phyloP scores from a whole-genome alignment of 1,140 invertebrate species.

The Sarcophaga peregrina region DNA sequence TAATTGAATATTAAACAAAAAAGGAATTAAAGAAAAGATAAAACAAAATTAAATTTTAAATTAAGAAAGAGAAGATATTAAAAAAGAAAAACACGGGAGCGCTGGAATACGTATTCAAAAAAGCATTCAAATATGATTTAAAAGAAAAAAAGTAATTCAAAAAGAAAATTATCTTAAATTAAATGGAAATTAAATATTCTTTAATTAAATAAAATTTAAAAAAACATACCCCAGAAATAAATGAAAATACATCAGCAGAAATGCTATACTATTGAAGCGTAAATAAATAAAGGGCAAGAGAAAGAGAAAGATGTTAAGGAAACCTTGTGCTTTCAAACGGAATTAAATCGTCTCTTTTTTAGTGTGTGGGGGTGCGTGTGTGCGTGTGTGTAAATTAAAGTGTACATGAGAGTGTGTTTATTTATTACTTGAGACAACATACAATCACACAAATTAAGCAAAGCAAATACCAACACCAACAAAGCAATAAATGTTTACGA shows the following conservation, averaged over 20 bases:
- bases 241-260: no score
- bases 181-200: no score
- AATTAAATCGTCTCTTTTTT: not conserved
- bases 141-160: slow-evolving; percentile 2
- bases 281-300: not conserved
- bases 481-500: no score
- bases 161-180: no score
- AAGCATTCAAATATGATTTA: not conserved
- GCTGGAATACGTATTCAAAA: slow-evolving; percentile 33
- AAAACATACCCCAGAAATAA: not conserved
- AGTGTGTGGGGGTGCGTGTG: no score
- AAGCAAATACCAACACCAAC: no score
- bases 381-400: no score
- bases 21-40: not conserved
- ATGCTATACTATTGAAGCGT: no score
- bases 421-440: no score
- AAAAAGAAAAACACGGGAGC: slow-evolving; percentile 11
- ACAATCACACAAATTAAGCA: no score
- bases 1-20: not conserved
- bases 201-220: not conserved
- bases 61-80: not conserved
- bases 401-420: no score
- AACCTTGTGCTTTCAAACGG: not conserved
- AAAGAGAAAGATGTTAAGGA: not conserved
- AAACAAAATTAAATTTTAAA: no score